Evolutionary conservation across 2,888 invertebrate species (phyloP).

Genomic region (Strigamia maritima): DNA sequence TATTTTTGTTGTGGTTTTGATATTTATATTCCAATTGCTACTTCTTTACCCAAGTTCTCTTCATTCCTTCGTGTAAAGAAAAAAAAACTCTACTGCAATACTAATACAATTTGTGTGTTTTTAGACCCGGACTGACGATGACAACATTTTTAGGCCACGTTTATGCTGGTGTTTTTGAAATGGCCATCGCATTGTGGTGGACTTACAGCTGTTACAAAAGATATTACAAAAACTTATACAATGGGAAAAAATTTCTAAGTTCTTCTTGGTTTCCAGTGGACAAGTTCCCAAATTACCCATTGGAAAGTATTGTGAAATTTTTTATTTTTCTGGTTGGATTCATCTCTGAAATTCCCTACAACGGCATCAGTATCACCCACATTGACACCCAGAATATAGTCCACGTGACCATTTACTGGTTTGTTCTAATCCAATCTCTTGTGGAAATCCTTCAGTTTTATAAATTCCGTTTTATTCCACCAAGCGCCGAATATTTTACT

Average conservation of each 20-base stretch:
- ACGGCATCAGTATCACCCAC: slow-evolving; percentile 48
- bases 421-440: slow-evolving; percentile 52
- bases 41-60: too few relatives aligned
- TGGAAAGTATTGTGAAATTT: too few relatives aligned
- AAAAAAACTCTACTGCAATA: too few relatives aligned
- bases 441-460: slow-evolving; percentile 52
- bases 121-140: background rate
- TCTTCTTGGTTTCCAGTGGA: too few relatives aligned
- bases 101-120: background rate
- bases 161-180: background rate
- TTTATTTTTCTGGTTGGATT: slow-evolving; percentile 46
- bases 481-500: slow-evolving; percentile 53
- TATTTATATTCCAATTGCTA: too few relatives aligned
- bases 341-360: slow-evolving; percentile 50
- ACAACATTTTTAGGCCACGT: slow-evolving; percentile 7
- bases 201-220: background rate
- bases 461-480: slow-evolving; percentile 49
- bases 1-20: too few relatives aligned
- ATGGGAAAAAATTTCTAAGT: background rate
- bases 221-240: background rate
- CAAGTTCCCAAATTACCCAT: too few relatives aligned
- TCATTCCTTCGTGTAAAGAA: too few relatives aligned
- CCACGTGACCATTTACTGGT: too few relatives aligned
- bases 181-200: background rate
- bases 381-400: slow-evolving; percentile 52